phyloP scores from a whole-genome alignment of 1,140 invertebrate genomes.

The Drosophila ananassae region DNA sequence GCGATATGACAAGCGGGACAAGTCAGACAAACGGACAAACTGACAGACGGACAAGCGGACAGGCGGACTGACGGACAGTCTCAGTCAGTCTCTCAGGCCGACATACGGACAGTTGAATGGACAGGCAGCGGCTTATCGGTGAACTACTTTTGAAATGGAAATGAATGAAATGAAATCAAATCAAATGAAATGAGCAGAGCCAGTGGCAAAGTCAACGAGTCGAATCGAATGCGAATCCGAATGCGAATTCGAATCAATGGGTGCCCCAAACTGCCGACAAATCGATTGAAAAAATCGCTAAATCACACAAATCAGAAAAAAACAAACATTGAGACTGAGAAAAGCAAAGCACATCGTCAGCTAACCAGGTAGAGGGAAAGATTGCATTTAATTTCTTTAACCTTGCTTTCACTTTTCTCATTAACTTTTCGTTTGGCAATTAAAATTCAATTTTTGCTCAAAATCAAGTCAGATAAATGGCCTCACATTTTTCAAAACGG shows the following conservation, averaged over 20 bases:
- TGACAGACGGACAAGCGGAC: neutral
- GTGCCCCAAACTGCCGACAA: slow-evolving; percentile 41
- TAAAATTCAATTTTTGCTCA: slow-evolving; percentile 78
- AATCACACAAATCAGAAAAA: slow-evolving; percentile 29
- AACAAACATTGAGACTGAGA: slow-evolving; percentile 8
- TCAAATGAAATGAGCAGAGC: slow-evolving; percentile 30
- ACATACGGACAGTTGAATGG: slow-evolving; percentile 34
- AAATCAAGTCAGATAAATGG: slow-evolving; percentile 67
- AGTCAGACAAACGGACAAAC: slow-evolving; percentile 2
- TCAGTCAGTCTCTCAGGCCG: slow-evolving; percentile 17
- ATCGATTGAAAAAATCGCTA: slow-evolving; percentile 71
- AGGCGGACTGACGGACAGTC: slow-evolving; percentile 15
- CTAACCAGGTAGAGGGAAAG: slow-evolving; percentile 4
- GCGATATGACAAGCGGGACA: slow-evolving; percentile 64
- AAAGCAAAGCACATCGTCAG: neutral
- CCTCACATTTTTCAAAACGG: slow-evolving; percentile 56
- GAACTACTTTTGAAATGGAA: slow-evolving; percentile 70
- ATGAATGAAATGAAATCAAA: slow-evolving; percentile 59
- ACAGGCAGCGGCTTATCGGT: slow-evolving; percentile 58
- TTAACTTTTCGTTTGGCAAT: slow-evolving; percentile 80
- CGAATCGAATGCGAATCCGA: slow-evolving; percentile 32
- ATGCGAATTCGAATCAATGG: slow-evolving; percentile 46
- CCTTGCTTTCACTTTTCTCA: slow-evolving; percentile 82
- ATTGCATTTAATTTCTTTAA: slow-evolving; percentile 78
- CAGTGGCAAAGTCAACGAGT: slow-evolving; percentile 34